phyloP scores from a whole-genome alignment of 2,888 invertebrate genomes.

The Balanococcus diminutus region DNA sequence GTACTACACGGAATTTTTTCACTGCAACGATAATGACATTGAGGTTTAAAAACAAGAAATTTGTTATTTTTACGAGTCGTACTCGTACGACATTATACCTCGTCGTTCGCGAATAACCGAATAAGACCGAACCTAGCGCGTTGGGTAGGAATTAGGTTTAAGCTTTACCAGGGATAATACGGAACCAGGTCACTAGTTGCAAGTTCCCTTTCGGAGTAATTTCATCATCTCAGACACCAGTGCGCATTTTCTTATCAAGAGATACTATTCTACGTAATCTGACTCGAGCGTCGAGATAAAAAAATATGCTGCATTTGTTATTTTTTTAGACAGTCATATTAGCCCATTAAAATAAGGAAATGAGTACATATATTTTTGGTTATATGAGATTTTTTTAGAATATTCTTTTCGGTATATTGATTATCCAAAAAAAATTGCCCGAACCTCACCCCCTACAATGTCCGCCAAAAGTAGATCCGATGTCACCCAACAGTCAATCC shows the following conservation, averaged over 20 bases:
- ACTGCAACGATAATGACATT: constrained; percentile 4
- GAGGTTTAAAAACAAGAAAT: constrained; percentile 5
- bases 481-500: too few relatives aligned
- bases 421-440: too few relatives aligned
- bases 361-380: too few relatives aligned
- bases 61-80: background rate
- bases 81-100: background rate
- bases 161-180: background rate
- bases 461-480: too few relatives aligned
- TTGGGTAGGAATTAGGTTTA: background rate
- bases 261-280: background rate
- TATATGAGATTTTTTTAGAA: too few relatives aligned
- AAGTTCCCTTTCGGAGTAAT: background rate
- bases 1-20: background rate
- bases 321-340: too few relatives aligned
- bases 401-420: too few relatives aligned
- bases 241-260: background rate
- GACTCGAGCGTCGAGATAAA: background rate
- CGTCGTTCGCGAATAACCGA: background rate
- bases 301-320: too few relatives aligned
- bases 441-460: too few relatives aligned
- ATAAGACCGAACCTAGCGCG: background rate
- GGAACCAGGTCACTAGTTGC: background rate
- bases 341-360: too few relatives aligned
- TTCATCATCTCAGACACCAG: background rate